These are phyloP conservation scores for Halcyon malimbica DNA, from an alignment of 2,113 vertebrate genomes.

Conservation along the genomic window DNA sequence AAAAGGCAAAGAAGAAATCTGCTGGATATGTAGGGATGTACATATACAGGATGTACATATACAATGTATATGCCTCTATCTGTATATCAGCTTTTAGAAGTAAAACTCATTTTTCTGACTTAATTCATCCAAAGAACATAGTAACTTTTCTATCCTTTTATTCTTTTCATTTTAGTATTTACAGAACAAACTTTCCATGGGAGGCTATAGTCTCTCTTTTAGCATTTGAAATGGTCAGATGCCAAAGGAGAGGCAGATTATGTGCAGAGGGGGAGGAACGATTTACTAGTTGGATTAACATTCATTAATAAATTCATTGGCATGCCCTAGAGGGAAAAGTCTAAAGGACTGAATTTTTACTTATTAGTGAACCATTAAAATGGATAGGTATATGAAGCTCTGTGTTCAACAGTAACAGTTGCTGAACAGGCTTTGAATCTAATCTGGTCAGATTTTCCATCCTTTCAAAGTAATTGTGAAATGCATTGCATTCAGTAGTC, in stretches of 20 bases:
- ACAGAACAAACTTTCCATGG: background rate
- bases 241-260: background rate
- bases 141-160: background rate
- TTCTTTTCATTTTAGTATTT: background rate
- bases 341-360: background rate
- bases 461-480: constrained; percentile 36
- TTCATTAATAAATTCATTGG: background rate
- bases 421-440: background rate
- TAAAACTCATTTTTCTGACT: background rate
- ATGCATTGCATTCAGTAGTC: background rate
- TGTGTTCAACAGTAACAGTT: background rate
- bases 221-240: background rate
- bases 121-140: background rate
- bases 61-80: too few relatives aligned
- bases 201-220: background rate
- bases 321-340: background rate
- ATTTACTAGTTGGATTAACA: background rate
- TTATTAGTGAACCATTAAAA: background rate
- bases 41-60: background rate
- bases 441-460: constrained; percentile 43
- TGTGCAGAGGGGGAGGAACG: background rate
- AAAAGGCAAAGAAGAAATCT: background rate
- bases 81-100: background rate
- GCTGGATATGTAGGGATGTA: background rate
- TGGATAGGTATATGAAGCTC: background rate